Evolutionary conservation across 2,113 vertebrate species (phyloP), one percentile per base, ranked within the genome.

Genomic region (Falcunculus frontatus): DNA sequence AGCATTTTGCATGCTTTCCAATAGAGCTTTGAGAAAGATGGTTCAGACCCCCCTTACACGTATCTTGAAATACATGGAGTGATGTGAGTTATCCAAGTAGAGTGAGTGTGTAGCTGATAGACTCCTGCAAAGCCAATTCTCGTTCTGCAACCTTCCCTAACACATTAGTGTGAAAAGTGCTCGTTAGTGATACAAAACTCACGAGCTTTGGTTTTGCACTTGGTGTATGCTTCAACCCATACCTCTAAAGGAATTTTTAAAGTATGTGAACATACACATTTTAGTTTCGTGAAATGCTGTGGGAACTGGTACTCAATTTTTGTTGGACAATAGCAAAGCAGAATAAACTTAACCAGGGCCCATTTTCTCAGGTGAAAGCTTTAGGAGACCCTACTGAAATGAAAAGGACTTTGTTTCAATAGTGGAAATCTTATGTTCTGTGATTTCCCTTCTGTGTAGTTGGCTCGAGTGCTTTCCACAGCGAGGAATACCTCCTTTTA

Each of bases 1-100:
- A 49, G 60, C 7, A 11, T 49, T 82, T 74, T 69, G 9, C 13
- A 29, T 64, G 33, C 12, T 70, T 73, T 52, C 16, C 70, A 47
- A 27, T 2, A 0, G 7, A 67, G 32, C n/a, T 47, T 47, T 65
- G 26, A 53, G 46, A 37, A 10, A 33, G 10, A 10, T 9, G 42
- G 41, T 30, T 27, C 33, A 47, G 55, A 9, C 2, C 2, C 1
- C 10, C 13, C 16, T 39, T 39, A 35, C 3, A 32, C 2, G 1
- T 7, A 1, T 4, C 33, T 63, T 53, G 47, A 33, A 42, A 73
- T 52, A 20, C 1, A 5, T 42, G 26, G 47, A 11, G 11, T 72
- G 60, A 11, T 50, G 49, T 35, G 47, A 44, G 30, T 75, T 88
- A 20, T 0, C 44, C 53, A 76, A 46, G 42, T 6, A 11, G 35